Evolutionary conservation across 2,888 invertebrate species (phyloP).

Genomic region (Leptopilina syphax): DNA sequence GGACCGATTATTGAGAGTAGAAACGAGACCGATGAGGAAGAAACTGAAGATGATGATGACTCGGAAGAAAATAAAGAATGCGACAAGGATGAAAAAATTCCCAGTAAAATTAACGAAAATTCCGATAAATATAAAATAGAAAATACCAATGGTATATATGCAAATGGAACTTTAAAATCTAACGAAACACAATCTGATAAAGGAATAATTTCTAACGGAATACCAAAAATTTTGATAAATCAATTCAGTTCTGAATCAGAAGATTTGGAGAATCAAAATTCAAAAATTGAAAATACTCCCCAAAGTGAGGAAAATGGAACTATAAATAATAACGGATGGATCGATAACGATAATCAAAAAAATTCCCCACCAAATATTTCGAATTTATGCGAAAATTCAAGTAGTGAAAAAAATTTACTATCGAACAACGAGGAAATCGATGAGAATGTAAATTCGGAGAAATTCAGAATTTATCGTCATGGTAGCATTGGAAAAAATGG

Average conservation of each 20-base stretch:
- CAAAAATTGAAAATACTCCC: constrained; percentile 8
- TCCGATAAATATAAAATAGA: neutral
- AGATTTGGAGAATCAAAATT: constrained; percentile 36
- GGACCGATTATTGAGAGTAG: constrained; percentile 39
- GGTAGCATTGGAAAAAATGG: constrained; percentile 65
- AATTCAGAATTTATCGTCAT: constrained; percentile 52
- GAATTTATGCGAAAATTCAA: neutral
- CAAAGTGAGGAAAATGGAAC: constrained; percentile 19
- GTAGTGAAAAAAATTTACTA: neutral
- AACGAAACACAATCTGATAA: neutral
- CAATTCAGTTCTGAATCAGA: constrained; percentile 15
- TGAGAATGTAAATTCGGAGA: constrained; percentile 39
- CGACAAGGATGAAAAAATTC: constrained; percentile 1
- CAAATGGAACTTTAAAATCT: neutral
- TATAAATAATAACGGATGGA: constrained; percentile 74
- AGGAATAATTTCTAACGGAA: neutral
- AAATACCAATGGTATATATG: neutral
- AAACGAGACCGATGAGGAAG: constrained; percentile 41
- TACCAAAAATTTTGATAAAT: constrained; percentile 30
- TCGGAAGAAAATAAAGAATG: constrained; percentile 28
- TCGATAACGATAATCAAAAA: constrained; percentile 61
- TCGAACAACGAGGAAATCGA: constrained; percentile 28
- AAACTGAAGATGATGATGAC: constrained; percentile 18
- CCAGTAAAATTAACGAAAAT: neutral
- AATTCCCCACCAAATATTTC: neutral